Evolutionary conservation across 1,140 invertebrate genomes (phyloP).

Genomic region (Olivierus martensii): DNA sequence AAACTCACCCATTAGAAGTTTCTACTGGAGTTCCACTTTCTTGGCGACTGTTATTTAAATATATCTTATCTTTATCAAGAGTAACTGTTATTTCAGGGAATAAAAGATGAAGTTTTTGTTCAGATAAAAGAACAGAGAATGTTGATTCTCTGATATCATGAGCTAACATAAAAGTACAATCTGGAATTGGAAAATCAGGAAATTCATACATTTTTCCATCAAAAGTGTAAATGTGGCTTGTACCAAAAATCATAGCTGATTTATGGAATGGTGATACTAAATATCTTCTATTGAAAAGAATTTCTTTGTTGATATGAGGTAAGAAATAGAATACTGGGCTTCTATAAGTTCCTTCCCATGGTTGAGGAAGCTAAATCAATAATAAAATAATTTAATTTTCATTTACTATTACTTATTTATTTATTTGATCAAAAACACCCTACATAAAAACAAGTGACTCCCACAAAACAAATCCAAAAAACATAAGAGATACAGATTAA

Average conservation of each 20-base stretch:
- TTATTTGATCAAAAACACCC: too few relatives aligned
- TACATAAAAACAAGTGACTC: too few relatives aligned
- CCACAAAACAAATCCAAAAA: too few relatives aligned
- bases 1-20: conserved; percentile 8
- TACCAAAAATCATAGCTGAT: conserved; percentile 8
- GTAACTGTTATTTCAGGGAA: conserved; percentile 10
- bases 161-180: conserved; percentile 6
- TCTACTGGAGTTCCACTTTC: conserved; percentile 2
- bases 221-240: conserved; percentile 9
- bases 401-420: too few relatives aligned
- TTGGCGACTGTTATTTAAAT: conserved; percentile 4
- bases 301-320: too few relatives aligned
- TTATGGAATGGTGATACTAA: neutral
- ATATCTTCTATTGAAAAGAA: too few relatives aligned
- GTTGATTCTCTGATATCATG: conserved; percentile 3
- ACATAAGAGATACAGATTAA: too few relatives aligned
- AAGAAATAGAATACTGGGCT: too few relatives aligned
- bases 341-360: too few relatives aligned
- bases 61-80: conserved; percentile 5
- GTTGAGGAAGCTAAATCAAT: too few relatives aligned
- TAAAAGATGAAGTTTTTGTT: conserved; percentile 5
- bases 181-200: neutral
- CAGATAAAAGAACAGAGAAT: conserved; percentile 2
- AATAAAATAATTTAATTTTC: too few relatives aligned
- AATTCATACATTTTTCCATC: conserved; percentile 6